Percentiles rank a stretch among this genome's conserved stretches.
These are phyloP conservation scores for Coregonus ussuriensis DNA, from an alignment of 2,797 vertebrate genomes.

Conservation along the genomic window DNA sequence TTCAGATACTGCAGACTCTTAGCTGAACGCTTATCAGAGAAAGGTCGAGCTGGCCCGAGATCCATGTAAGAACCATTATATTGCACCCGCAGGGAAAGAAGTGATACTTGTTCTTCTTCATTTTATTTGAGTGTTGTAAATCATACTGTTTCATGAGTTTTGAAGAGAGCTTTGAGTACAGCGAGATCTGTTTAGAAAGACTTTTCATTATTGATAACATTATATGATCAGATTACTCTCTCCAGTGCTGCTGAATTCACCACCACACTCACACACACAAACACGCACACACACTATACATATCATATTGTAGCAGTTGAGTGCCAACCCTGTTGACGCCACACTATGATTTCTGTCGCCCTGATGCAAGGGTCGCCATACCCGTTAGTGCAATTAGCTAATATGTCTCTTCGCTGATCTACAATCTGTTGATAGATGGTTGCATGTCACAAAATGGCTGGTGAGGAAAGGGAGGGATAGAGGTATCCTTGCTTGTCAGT, in stretches of 20 bases:
- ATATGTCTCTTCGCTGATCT: not conserved
- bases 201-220: not conserved
- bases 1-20: not conserved
- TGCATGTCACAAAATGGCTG: not conserved
- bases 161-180: not conserved
- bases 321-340: constrained; percentile 6
- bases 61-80: not conserved
- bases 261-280: not conserved
- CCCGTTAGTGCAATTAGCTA: constrained; percentile 2
- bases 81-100: not conserved
- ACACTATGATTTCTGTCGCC: not conserved
- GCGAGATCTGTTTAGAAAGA: not conserved
- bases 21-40: not conserved
- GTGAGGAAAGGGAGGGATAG: not conserved
- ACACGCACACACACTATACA: not conserved
- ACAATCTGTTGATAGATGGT: not conserved
- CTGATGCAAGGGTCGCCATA: not conserved
- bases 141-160: not conserved
- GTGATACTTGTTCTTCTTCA: too few species aligned
- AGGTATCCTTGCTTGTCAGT: not conserved
- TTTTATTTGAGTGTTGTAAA: not conserved
- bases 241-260: not conserved
- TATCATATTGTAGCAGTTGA: not conserved
- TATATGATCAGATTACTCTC: constrained; percentile 3
- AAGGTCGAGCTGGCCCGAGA: not conserved